phyloP scores from a whole-genome alignment of 2,113 vertebrate species.

The Podarcis muralis region DNA sequence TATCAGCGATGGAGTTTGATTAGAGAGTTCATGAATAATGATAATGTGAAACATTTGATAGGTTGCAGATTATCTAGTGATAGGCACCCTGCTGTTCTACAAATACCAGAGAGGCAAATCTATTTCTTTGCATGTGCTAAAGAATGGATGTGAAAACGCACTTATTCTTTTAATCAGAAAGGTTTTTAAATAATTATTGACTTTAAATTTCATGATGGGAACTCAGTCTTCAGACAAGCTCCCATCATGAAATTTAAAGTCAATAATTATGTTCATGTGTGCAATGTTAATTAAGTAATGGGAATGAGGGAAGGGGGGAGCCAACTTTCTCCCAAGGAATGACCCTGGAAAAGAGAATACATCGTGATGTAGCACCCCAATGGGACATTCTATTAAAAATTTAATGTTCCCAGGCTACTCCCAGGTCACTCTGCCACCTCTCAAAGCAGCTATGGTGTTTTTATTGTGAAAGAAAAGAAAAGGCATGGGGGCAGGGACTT shows the following conservation, averaged over 20 bases:
- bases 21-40: constrained; percentile 47
- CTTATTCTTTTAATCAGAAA: constrained; percentile 48
- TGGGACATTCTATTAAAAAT: too few relatives aligned
- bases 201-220: constrained; percentile 17
- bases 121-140: constrained; percentile 21
- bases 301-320: not conserved
- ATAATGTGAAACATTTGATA: constrained; percentile 28
- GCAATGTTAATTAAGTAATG: constrained; percentile 35
- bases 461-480: too few relatives aligned
- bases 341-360: too few relatives aligned
- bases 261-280: constrained; percentile 31
- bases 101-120: constrained; percentile 23
- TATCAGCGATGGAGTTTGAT: constrained; percentile 67
- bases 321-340: not conserved
- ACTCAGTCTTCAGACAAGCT: constrained; percentile 48
- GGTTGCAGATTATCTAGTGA: not conserved
- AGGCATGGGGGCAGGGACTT: too few relatives aligned
- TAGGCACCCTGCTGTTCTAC: not conserved
- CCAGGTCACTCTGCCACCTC: too few relatives aligned
- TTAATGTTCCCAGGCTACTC: too few relatives aligned
- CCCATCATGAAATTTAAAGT: not conserved
- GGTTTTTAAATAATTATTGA: constrained; percentile 28
- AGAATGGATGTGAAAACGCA: constrained; percentile 19
- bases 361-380: too few relatives aligned
- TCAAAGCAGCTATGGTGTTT: too few relatives aligned